These are phyloP conservation scores for Plecturocebus donacophilus DNA, from an alignment of 2,113 vertebrate genomes.

Conservation along the genomic window DNA sequence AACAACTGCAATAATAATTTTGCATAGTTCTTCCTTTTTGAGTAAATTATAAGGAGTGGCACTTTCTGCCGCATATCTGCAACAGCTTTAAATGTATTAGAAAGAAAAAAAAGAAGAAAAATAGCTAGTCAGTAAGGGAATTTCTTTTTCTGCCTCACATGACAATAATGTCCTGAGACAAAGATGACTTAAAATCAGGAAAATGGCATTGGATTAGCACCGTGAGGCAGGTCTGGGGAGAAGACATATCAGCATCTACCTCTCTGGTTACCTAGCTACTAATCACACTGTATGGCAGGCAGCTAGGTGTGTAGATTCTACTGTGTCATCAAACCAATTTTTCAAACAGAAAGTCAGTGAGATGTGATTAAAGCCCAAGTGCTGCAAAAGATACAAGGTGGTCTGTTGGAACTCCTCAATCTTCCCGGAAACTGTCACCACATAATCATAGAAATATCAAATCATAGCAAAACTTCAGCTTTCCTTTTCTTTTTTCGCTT, in stretches of 20 bases:
- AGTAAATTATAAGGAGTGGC: not conserved
- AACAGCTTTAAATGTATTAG: not conserved
- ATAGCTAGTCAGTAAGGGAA: not conserved
- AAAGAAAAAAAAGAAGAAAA: not conserved
- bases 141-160: conserved; percentile 49
- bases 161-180: conserved; percentile 15
- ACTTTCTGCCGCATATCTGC: not conserved
- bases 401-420: not conserved
- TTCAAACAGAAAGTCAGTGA: conserved; percentile 30
- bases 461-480: not conserved
- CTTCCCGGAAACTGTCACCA: not conserved
- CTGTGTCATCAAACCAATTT: not conserved
- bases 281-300: not conserved
- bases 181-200: not conserved
- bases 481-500: not conserved
- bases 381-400: not conserved
- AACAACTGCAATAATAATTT: not conserved
- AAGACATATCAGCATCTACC: not conserved
- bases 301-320: not conserved
- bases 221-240: not conserved
- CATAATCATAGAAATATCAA: not conserved
- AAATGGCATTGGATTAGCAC: not conserved
- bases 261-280: not conserved
- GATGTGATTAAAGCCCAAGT: not conserved
- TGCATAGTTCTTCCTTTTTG: not conserved